Conservation (phyloP, 2,888 invertebrate species). For the Taenaris catops region DNA sequence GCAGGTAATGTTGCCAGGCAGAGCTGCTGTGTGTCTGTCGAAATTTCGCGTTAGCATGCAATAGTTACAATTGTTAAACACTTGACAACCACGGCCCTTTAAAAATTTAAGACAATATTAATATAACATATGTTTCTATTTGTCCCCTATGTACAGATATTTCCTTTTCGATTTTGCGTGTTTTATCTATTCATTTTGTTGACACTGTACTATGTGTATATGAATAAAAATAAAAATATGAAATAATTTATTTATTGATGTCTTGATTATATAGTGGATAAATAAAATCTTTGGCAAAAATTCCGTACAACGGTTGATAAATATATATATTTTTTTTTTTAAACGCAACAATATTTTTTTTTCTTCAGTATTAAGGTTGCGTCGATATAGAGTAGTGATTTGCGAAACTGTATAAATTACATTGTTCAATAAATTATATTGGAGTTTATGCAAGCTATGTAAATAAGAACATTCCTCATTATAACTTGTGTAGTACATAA, state of each 20-base stretch:
- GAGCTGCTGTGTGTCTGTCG: slow-evolving; percentile 35
- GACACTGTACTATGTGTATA: slow-evolving; percentile 22
- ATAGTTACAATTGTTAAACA: slow-evolving; percentile 37
- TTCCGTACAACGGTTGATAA: slow-evolving; percentile 36
- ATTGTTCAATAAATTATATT: slow-evolving; percentile 42
- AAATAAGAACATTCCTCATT: slow-evolving; percentile 81
- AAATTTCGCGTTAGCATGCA: slow-evolving; percentile 33
- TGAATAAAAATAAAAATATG: slow-evolving; percentile 17
- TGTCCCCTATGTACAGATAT: slow-evolving; percentile 25
- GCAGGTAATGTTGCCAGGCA: slow-evolving; percentile 53
- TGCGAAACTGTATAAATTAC: slow-evolving; percentile 38
- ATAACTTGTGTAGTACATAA: slow-evolving; percentile 79
- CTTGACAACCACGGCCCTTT: slow-evolving; percentile 17
- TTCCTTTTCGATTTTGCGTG: slow-evolving; percentile 19
- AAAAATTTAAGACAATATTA: slow-evolving; percentile 19
- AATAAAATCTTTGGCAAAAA: slow-evolving; percentile 21
- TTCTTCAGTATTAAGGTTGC: slow-evolving; percentile 60
- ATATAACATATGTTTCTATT: slow-evolving; percentile 14
- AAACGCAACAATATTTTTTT: slow-evolving; percentile 33
- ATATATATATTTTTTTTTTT: slow-evolving; percentile 23
- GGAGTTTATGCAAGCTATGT: slow-evolving; percentile 65
- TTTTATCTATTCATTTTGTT: slow-evolving; percentile 19
- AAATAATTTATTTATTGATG: slow-evolving; percentile 27
- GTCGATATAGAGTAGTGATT: slow-evolving; percentile 38
- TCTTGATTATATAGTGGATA: slow-evolving; percentile 26